These are phyloP conservation scores for Potorous gilbertii DNA, from an alignment of 2,797 vertebrate species.

Conservation along the genomic window DNA sequence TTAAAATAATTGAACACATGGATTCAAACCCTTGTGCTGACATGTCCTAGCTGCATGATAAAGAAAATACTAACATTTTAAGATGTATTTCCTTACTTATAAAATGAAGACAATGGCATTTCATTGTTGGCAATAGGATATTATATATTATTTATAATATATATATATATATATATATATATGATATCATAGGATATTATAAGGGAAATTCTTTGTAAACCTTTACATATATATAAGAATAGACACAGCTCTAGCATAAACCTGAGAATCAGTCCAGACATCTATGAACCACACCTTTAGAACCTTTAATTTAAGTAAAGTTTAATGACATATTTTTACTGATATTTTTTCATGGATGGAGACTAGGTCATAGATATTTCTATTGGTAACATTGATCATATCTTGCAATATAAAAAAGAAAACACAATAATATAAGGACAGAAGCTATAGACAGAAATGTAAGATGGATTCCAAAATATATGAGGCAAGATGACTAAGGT, in stretches of 20 bases:
- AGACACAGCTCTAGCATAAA: neutral
- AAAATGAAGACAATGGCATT: neutral
- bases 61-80: neutral
- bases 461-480: neutral
- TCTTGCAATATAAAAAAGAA: neutral
- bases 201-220: neutral
- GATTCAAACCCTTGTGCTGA: neutral
- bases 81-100: neutral
- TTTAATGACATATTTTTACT: neutral
- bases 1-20: neutral
- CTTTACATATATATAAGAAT: neutral
- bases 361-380: neutral
- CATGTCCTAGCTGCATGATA: neutral
- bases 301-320: neutral
- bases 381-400: neutral
- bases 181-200: neutral
- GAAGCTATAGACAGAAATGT: neutral
- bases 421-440: neutral
- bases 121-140: neutral
- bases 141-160: no score
- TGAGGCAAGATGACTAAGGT: neutral
- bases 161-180: no score
- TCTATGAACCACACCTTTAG: neutral
- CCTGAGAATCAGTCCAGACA: neutral
- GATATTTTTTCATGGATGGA: neutral